phyloP scores from a whole-genome alignment of 2,888 invertebrate genomes.

The Polydrusus tereticollis region DNA sequence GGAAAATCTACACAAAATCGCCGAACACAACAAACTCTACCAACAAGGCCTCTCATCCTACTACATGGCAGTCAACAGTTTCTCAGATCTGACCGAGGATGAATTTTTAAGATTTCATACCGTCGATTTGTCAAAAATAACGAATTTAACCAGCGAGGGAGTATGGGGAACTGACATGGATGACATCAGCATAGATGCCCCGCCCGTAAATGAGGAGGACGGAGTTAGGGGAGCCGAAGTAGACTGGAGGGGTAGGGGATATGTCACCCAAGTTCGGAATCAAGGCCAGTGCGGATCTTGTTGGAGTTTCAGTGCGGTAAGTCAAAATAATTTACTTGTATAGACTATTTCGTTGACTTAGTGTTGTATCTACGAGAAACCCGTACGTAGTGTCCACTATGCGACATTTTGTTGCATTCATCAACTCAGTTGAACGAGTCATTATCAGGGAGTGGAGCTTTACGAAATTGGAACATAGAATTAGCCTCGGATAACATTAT shows the following conservation, averaged over 20 bases:
- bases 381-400: too few relatives aligned
- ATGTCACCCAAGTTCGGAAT: conserved; percentile 69
- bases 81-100: conserved; percentile 6
- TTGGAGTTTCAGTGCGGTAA: conserved; percentile 20
- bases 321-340: neutral
- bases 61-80: neutral
- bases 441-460: too few relatives aligned
- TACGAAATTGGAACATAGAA: too few relatives aligned
- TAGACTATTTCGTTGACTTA: too few relatives aligned
- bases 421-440: too few relatives aligned
- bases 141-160: neutral
- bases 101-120: conserved; percentile 6
- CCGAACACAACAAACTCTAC: conserved; percentile 19
- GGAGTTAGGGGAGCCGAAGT: conserved; percentile 67
- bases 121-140: neutral
- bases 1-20: conserved; percentile 12
- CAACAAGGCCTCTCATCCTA: neutral
- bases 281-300: conserved; percentile 17
- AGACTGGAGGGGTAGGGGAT: conserved; percentile 88
- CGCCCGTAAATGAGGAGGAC: neutral
- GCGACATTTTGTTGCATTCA: too few relatives aligned
- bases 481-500: too few relatives aligned
- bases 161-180: neutral
- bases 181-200: neutral
- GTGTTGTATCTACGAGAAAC: too few relatives aligned